Evolutionary conservation across 2,113 vertebrate species (phyloP), one percentile per base, ranked within the genome.

Genomic region (Bagarius yarrelli): DNA sequence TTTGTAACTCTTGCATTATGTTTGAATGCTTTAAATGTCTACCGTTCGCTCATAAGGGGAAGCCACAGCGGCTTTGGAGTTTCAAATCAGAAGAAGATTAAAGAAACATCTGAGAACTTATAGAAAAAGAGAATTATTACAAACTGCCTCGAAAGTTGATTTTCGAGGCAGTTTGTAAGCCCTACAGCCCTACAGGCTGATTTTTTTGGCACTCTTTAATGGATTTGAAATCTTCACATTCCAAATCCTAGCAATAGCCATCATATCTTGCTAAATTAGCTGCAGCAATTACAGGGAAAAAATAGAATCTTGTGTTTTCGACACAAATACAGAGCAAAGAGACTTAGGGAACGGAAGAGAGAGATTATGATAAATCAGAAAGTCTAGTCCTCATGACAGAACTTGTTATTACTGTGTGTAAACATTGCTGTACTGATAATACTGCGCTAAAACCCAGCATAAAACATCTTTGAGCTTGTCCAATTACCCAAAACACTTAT

Each of bases 321-420:
- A 87, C 87, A 86, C 84, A 89, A 91, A 89, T 85, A 85, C 81
- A 86, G 79, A 83, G 86, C 80, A 83, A 40, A 69, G 23, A 47
- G 59, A 61, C 36, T 44, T 36, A 44, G 64, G 40, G 34, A 67
- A 34, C 21, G 27, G 30, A 47, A 73, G 25, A 53, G 70, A 56
- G 12, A 90, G 91, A 93, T 93, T 92, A 93, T 82, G 88, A 88
- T 88, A 92, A 94, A 93, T 92, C 91, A 85, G 87, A 89, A 92
- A 44, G 84, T 89, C 88, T 91, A 92, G 89, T 89, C 85, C 81
- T 75, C 83, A 93, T 92, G 91, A 92, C 88, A 87, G 84, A 89
- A 92, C 91, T 92, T 93, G 92, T 92, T 92, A 92, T 93, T 93
- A 92, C 90, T 88, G 88, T 91, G 89, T 93, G 92, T 93, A 93